A percentile compares a stretch with the other conserved stretches of the same genome.
These are phyloP conservation scores for Grammomys dolichurus DNA, from an alignment of 2,113 vertebrate species.

Conservation along the genomic window DNA sequence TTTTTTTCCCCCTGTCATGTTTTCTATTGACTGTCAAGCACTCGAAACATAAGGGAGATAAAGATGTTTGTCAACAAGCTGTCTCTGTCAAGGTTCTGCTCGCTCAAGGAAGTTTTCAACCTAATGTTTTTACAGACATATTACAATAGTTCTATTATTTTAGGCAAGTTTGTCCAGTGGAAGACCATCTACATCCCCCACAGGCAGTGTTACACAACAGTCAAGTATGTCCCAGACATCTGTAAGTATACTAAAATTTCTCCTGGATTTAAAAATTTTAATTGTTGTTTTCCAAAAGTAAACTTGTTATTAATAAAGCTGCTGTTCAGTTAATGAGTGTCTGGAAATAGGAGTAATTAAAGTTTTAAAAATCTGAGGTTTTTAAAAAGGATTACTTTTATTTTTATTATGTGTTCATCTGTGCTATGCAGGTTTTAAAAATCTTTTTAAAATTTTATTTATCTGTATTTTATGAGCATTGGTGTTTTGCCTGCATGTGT, in stretches of 20 bases:
- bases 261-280: conserved; percentile 61
- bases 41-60: not conserved
- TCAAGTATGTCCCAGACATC: conserved; percentile 93
- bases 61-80: not conserved
- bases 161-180: conserved; percentile 93
- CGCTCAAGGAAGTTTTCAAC: conserved; percentile 75
- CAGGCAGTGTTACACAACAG: conserved; percentile 91
- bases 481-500: no score
- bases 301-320: conserved; percentile 53
- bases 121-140: conserved; percentile 70
- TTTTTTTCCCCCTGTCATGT: not conserved
- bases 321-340: conserved; percentile 21
- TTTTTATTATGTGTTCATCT: not conserved
- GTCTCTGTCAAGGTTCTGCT: not conserved
- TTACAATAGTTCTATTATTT: conserved; percentile 85
- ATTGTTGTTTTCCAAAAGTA: conserved; percentile 57
- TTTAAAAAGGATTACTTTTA: not conserved
- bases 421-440: no score
- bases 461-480: no score
- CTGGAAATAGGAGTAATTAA: conserved; percentile 19
- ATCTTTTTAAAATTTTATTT: no score
- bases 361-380: not conserved
- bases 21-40: not conserved
- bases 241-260: conserved; percentile 87
- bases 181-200: conserved; percentile 91